A percentile compares a stretch with the other conserved stretches of the same genome.
Evolutionary conservation across 1,140 invertebrate species (phyloP).

Genomic region (Bombus confusus): DNA sequence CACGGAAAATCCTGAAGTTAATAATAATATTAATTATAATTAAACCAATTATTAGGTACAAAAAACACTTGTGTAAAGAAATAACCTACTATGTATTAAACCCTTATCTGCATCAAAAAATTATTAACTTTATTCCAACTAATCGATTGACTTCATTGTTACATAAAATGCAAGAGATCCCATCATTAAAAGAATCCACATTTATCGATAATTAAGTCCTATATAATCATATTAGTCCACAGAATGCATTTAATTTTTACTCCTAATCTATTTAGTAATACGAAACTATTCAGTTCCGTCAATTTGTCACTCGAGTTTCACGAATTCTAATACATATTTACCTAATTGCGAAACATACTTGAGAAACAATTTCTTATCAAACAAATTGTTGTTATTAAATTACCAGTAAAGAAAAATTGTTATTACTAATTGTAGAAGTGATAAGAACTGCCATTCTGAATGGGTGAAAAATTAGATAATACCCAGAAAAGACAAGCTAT

Average conservation of each 20-base stretch:
- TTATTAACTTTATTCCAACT: too few species aligned
- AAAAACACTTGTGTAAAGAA: too few species aligned
- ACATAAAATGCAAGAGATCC: too few species aligned
- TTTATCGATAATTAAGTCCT: background rate
- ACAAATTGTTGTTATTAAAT: background rate
- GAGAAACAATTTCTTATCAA: background rate
- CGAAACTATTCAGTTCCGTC: background rate
- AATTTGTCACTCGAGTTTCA: background rate
- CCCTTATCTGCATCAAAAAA: too few species aligned
- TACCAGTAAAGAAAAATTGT: background rate
- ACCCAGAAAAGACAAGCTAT: background rate
- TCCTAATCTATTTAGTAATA: too few species aligned
- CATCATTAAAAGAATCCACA: background rate
- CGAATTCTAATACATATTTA: background rate
- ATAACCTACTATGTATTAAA: too few species aligned
- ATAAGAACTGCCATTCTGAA: background rate
- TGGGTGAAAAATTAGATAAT: background rate
- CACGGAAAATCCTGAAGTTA: slow-evolving; percentile 88
- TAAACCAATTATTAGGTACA: too few species aligned
- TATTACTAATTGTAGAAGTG: too few species aligned
- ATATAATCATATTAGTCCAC: background rate
- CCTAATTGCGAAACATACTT: background rate
- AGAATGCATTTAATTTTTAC: background rate
- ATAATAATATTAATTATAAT: background rate
- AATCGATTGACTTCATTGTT: too few species aligned